Evolutionary conservation across 2,888 invertebrate genomes (phyloP), one percentile per base, ranked within the genome.

Genomic region (Scotopteryx bipunctaria): DNA sequence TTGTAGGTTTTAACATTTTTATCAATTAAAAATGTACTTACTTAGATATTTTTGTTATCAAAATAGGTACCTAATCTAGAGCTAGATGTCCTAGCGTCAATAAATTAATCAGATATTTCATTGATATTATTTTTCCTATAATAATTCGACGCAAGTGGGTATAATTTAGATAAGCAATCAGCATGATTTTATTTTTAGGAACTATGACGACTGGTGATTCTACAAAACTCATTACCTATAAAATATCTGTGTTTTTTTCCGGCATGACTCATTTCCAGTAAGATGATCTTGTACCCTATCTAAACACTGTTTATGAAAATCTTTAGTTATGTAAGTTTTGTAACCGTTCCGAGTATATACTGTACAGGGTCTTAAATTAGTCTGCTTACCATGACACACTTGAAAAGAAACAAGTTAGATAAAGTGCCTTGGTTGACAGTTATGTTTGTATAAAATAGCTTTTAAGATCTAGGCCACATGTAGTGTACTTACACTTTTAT

Each of bases 311-410:
- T n/a, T n/a, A n/a, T n/a, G n/a, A n/a, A n/a, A n/a, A n/a, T n/a
- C n/a, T n/a, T n/a, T n/a, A n/a, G n/a, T n/a, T n/a, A n/a, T n/a
- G n/a, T n/a, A n/a, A n/a, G n/a, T n/a, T n/a, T n/a, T n/a, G n/a
- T n/a, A n/a, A 21, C 25, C 29, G 47, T 9, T 37, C 27, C 21
- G 42, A 32, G 42, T 27, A 38, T 46, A 8, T 11, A 9, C 11
- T 27, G 36, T 50, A 55, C 46, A 48, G 45, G 45, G 65, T 67
- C 63, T 63, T 69, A 73, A 73, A 71, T 62, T 27, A 74, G 64
- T 82, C 73, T 68, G 77, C 64, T 85, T 70, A 81, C 86, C 86
- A 57, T 88, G 87, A 88, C 86, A 86, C 78, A 84, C 44, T 54
- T 59, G 77, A 78, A 83, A 79, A 71, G 52, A 75, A 81, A 86